Evolutionary conservation across 1,140 invertebrate species (phyloP), one percentile per base, ranked within the genome.

Genomic region (Calephelis nemesis): DNA sequence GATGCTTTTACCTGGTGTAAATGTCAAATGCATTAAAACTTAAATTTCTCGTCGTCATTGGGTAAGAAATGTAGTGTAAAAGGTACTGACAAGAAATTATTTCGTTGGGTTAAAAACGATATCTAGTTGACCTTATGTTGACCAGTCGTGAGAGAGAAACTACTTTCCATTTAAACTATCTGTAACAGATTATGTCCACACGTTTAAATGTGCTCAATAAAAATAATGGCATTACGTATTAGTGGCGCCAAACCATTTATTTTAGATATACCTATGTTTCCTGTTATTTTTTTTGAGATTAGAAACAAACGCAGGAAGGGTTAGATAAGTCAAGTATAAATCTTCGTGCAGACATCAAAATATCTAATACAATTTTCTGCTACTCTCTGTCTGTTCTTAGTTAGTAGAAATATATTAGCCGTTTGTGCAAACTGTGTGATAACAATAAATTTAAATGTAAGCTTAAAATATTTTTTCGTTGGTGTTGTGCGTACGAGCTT

Each of bases 401-500:
- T 11, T 19, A 9, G 10, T 9, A 48, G 8, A 48, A 48, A 9
- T 48, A 48, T 48, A 48, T 5, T 12, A 11, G 10, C 10, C 47
- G 12, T 12, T 48, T 0, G 8, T 11, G 8, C 8, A 48, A 48
- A 10, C 12, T 48, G 9, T 30, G 30, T 30, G 30, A 30, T 30
- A 30, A 30, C 12, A 15, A 11, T 5, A 54, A 11, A 12, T 30
- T 12, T 12, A 58, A 30, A 30, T 58, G 54, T 30, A 39, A 58
- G 54, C 54, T 39, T 19, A 39, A 30, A 30, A 30, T 58, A 10
- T 30, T 12, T 39, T 15, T 58, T 11, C 11, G 19, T 50, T 49
- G 62, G 66, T 71, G 45, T 15, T 67, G 62, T 62, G 62, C 42
- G 65, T 48, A 68, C 54, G 63, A 74, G 72, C 62, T 70, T 70